Conservation (phyloP, 2,797 vertebrate species). For the Schizopygopsis pylzovi region DNA sequence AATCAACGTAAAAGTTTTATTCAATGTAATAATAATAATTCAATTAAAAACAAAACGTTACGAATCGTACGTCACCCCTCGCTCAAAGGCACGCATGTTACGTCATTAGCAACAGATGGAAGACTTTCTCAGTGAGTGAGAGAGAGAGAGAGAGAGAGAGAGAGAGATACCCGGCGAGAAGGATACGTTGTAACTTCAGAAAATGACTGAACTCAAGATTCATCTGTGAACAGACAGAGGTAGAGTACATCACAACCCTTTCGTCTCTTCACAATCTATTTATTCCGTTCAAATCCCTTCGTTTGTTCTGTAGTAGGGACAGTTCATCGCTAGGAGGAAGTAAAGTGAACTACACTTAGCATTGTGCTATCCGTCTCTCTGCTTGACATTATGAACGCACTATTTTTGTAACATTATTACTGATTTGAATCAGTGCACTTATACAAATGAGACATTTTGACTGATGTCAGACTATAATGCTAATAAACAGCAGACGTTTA, state of each 20-base stretch:
- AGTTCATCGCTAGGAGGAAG: constrained; percentile 36
- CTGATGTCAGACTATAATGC: background rate
- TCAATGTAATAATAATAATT: background rate
- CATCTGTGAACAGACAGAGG: constrained; percentile 21
- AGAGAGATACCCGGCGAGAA: background rate
- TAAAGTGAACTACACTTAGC: constrained; percentile 30
- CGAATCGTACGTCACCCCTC: constrained; percentile 5
- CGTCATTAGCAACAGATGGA: constrained; percentile 59
- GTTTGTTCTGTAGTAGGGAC: background rate
- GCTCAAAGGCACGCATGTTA: background rate
- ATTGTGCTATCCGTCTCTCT: constrained; percentile 21
- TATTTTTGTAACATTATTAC: background rate
- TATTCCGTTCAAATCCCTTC: background rate
- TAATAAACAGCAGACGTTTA: background rate
- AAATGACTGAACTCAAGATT: constrained; percentile 26
- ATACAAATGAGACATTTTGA: background rate
- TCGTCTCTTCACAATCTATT: background rate
- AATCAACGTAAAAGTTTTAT: background rate
- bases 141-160: background rate
- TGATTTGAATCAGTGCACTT: background rate
- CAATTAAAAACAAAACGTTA: background rate
- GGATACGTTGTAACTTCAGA: constrained; percentile 45
- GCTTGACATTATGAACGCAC: constrained; percentile 5
- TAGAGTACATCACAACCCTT: background rate
- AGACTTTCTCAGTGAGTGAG: background rate